Base-by-base conservation (phyloP, 2,888 invertebrate species). In the Plebejus melissa region DNA sequence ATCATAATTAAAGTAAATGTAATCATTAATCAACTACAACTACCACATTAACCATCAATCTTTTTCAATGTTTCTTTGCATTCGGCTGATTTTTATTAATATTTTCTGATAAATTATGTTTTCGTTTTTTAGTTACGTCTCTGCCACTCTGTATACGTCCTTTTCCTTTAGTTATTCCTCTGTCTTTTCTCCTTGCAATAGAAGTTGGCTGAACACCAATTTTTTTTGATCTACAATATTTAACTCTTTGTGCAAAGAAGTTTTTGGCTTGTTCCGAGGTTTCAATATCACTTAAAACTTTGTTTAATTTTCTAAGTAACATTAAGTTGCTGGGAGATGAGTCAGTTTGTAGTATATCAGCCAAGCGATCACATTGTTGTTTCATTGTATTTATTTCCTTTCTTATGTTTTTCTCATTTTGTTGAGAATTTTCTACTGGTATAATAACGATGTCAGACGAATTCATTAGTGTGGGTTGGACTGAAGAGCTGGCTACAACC, bases 191-290 rank as follows among this genome's bases (percentile, higher is more conserved):
- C 50, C 50, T 50, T 50, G 50, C 50, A 50, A 50, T 50, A 50
- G 50, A 50, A 50, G 50, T 50, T 50, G 50, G 50, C 50, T 65
- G 65, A 65, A 65, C 1, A 65, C 32, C 32, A 65, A 22, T 65
- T 65, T 65, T 65, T 32, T 32, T 65, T 65, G 1, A 32, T 65
- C 22, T 65, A 65, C 65, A 32, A 28, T 32, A 28, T 65, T 22
- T 65, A 28, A 65, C 32, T 65, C 22, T 65, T 32, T 65, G 65
- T 65, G 32, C 22, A 65, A 65, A 28, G 65, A 65, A 65, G 65
- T 65, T 65, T 65, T 65, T 22, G 22, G 28, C 22, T 65, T 65
- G 65, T 65, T 65, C 65, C 32, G 65, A 65, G 22, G 65, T 65
- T 28, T 65, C 22, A 22, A 22, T 22, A 22, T 22, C 22, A 22